These are phyloP conservation scores for Netelia melanura DNA, from an alignment of 2,888 invertebrate species.

Conservation along the genomic window DNA sequence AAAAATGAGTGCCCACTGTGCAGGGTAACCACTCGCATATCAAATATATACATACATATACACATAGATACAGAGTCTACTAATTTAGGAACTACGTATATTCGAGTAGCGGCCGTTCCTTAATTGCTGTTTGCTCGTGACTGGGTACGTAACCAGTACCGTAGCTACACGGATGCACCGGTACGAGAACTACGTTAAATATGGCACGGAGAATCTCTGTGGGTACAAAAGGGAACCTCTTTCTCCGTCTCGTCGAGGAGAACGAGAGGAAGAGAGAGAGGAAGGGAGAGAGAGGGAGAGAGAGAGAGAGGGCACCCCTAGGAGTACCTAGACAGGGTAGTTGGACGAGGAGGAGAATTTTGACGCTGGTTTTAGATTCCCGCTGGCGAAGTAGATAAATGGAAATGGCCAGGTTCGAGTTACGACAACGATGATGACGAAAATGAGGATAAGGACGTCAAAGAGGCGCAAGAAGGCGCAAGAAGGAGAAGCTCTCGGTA, in stretches of 20 bases:
- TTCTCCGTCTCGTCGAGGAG: not conserved
- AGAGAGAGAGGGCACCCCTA: not conserved
- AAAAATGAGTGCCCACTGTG: too few species aligned
- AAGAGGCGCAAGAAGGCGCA: conserved; percentile 35
- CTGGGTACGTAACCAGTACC: not conserved
- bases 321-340: not conserved
- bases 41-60: conserved; percentile 11
- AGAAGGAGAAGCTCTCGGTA: conserved; percentile 34
- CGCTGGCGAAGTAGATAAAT: conserved; percentile 65
- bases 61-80: not conserved
- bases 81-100: conserved; percentile 33
- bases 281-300: not conserved
- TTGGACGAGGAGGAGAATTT: conserved; percentile 37
- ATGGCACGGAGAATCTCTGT: conserved; percentile 20
- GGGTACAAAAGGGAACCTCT: conserved; percentile 20
- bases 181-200: conserved; percentile 38
- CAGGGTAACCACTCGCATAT: too few species aligned
- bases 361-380: conserved; percentile 42
- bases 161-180: not conserved
- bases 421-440: conserved; percentile 28
- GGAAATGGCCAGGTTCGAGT: conserved; percentile 58
- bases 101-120: conserved; percentile 47
- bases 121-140: conserved; percentile 69
- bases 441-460: conserved; percentile 34
- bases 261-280: conserved; percentile 6